Base-by-base conservation (phyloP, 1,140 invertebrate genomes). In the Mercenaria mercenaria region DNA sequence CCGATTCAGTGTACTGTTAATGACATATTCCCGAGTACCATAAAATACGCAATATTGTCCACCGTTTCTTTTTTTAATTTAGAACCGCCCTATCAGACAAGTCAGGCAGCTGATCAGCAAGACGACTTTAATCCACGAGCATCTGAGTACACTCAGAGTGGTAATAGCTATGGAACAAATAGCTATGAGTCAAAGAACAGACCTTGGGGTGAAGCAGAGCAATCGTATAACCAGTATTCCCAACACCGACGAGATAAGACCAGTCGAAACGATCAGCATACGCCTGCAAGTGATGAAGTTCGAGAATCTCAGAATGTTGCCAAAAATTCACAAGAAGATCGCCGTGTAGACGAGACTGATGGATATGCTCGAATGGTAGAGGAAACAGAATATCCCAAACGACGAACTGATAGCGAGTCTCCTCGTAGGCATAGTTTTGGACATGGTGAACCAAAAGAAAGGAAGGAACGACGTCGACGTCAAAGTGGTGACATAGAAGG, bases 401-500 rank as follows among this genome's bases (percentile, higher is more conserved):
- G 47, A 79, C 76, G 76, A 20, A 79, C 43, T 1, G 18, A 41
- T 15, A n/a, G 67, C 47, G 84, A 87, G 32, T 41, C 76, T 32
- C 61, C 76, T 18, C 50, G 86, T 34, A 34, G 86, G 11, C 74
- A 61, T 32, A 88, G 86, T 81, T 26, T 69, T n/a, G 86, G 72
- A 18, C 77, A 88, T 20, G 37, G 47, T 0, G 86, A 88, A 29
- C 29, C 67, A 26, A 50, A 74, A n/a, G 86, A 80, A 23, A n/a
- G 86, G 26, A 77, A 79, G 23, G 86, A 88, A 41, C 41, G 86
- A 18, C 76, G 86, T 0, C 26, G 86, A 47, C 56, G 86, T 32
- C 86, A 80, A 26, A 88, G 86, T 50, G 86, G 86, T 29, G 86
- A 88, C 77, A 81, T 80, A 34, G 86, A 88, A 61, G 86, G 86